Evolutionary conservation across 2,113 vertebrate species (phyloP).

Genomic region (Osmerus eperlanus): DNA sequence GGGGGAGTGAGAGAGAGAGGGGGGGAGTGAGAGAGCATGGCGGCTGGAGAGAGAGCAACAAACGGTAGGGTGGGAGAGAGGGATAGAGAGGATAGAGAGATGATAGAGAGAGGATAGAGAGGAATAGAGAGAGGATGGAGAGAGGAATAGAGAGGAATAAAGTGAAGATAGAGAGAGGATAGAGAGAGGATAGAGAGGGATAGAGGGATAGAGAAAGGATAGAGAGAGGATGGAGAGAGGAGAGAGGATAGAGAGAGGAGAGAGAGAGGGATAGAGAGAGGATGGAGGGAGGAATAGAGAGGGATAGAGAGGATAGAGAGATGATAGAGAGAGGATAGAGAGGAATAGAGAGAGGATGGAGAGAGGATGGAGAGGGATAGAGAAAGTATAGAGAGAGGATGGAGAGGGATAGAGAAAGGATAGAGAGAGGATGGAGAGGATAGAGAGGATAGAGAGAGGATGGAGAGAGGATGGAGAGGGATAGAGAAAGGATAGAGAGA

Average conservation of each 20-base stretch:
- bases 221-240: not conserved
- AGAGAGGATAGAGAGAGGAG: too few relatives aligned
- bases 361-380: not conserved
- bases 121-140: not conserved
- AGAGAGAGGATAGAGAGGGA: too few relatives aligned
- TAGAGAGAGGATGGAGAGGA: too few relatives aligned
- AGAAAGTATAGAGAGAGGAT: not conserved
- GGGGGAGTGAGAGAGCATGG: not conserved
- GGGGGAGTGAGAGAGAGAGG: constrained; percentile 5
- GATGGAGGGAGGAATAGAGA: too few relatives aligned
- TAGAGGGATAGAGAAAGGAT: not conserved
- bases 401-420: too few relatives aligned
- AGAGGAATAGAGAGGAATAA: not conserved
- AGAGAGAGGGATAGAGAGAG: too few relatives aligned
- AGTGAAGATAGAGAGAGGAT: not conserved
- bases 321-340: too few relatives aligned
- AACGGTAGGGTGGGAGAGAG: not conserved
- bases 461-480: too few relatives aligned
- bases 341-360: not conserved
- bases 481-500: too few relatives aligned
- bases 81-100: not conserved
- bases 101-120: not conserved
- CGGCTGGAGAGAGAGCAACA: not conserved
- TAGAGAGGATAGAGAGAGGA: too few relatives aligned
- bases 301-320: too few relatives aligned